Evolutionary conservation across 2,113 vertebrate species (phyloP), one percentile per base, ranked within the genome.

Genomic region (Corydoras sp.): DNA sequence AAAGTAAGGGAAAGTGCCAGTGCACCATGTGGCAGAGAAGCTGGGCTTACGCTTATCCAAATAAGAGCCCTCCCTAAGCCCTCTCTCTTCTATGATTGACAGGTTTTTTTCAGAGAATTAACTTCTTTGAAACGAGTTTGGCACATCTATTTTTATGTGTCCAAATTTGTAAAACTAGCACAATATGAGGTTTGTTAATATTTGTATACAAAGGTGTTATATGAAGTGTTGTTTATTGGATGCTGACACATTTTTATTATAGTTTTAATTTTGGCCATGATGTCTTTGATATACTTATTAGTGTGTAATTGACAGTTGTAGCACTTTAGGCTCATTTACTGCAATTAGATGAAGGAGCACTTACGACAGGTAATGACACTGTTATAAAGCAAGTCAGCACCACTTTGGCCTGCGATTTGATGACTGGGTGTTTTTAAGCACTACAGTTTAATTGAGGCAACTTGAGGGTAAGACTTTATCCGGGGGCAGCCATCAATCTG

Each of bases 21-120:
- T 74, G 79, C 77, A 85, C 88, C 88, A 87, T 90, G 86, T 88
- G 85, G 83, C 85, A 81, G 62, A 0, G 77, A 79, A 30, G 84
- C 83, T 65, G 66, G 29, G 81, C 83, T 83, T 73, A 81, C 86
- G 83, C 85, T 82, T 81, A 80, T 84, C 81, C 65, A 85, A 85
- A 88, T 88, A 85, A 86, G 83, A 83, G 83, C 82, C 79, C 79
- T 75, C 82, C 58, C 72, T 76, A 79, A 85, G 86, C 81, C 81
- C 35, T 63, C 81, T 85, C 66, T 76, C 81, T 77, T 79, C 31
- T 73, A 79, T 81, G 81, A 83, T 84, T 81, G 72, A 77, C 83
- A 83, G 84, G 80, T 80, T 81, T 81, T 82, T 76, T 50, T 65
- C 76, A 76, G 71, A 30, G 65, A 81, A 80, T 83, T 69, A 62